Conservation (phyloP, 2,113 vertebrate genomes). For the Sterrhoptilus dennistouni region DNA sequence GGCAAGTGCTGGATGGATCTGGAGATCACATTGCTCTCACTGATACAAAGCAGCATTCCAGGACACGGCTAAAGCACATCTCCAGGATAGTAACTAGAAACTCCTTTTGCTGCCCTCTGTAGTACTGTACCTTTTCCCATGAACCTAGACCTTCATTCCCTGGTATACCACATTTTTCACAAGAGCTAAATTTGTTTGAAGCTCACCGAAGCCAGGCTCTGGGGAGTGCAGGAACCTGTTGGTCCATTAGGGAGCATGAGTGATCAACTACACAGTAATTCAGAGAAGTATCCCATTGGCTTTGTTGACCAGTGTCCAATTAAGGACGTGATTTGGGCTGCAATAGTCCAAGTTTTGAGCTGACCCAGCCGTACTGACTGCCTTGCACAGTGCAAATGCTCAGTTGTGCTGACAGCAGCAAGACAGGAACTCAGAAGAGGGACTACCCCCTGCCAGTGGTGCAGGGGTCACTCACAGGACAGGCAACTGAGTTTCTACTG, state of each 20-base stretch:
- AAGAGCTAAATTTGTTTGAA: neutral
- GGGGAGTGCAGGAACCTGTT: neutral
- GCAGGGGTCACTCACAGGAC: neutral
- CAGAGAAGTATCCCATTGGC: neutral
- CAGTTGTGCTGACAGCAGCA: neutral
- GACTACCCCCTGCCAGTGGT: neutral
- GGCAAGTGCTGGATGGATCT: neutral
- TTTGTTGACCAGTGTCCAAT: constrained; percentile 11
- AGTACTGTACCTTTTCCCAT: neutral
- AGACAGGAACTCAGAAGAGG: neutral
- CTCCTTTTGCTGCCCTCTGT: neutral
- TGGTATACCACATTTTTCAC: neutral
- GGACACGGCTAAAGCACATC: constrained; percentile 23
- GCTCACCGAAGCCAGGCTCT: constrained; percentile 49
- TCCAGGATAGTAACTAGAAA: neutral
- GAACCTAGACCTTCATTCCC: neutral
- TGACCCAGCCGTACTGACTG: neutral
- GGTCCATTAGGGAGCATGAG: neutral
- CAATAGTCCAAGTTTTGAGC: neutral
- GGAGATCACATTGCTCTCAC: constrained; percentile 28
- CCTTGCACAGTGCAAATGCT: neutral
- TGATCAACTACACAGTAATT: neutral
- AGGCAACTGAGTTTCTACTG: neutral
- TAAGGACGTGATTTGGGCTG: neutral
- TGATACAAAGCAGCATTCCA: neutral